Conservation (phyloP, 2,113 vertebrate genomes). For the Sylvilagus bachmani region DNA sequence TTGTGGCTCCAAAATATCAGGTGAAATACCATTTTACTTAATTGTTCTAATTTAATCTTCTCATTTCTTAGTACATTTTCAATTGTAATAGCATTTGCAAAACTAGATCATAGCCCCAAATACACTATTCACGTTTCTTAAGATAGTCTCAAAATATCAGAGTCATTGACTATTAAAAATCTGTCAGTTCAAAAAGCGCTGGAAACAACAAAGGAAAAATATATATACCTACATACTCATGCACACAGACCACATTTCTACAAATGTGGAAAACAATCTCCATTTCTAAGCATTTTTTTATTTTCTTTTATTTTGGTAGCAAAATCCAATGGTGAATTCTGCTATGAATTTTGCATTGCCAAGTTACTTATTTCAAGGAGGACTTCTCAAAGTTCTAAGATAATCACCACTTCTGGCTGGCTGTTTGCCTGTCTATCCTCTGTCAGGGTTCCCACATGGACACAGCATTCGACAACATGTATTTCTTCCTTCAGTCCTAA, state of each 20-base stretch:
- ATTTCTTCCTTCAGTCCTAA: not conserved
- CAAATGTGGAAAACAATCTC: not conserved
- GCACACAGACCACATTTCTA: not conserved
- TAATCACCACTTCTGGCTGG: not conserved
- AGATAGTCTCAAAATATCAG: constrained; percentile 51
- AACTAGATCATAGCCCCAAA: constrained; percentile 60
- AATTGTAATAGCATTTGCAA: constrained; percentile 68
- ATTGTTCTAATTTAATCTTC: constrained; percentile 72
- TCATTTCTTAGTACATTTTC: constrained; percentile 72
- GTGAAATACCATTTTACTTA: constrained; percentile 45
- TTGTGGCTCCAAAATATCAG: not conserved
- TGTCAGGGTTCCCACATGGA: not conserved
- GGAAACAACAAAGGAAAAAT: constrained; percentile 63
- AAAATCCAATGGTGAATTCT: not conserved
- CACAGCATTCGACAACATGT: not conserved
- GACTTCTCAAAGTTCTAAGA: constrained; percentile 58
- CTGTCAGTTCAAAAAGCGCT: constrained; percentile 46
- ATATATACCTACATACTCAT: not conserved
- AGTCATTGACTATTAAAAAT: constrained; percentile 74
- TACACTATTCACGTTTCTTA: constrained; percentile 72
- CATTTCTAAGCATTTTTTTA: not conserved
- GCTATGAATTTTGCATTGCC: constrained; percentile 50
- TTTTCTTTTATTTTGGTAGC: not conserved
- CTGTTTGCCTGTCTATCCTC: constrained; percentile 43
- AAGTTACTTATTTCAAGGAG: constrained; percentile 65